Evolutionary conservation across 2,113 vertebrate genomes (phyloP).

Genomic region (Raphicerus campestris): DNA sequence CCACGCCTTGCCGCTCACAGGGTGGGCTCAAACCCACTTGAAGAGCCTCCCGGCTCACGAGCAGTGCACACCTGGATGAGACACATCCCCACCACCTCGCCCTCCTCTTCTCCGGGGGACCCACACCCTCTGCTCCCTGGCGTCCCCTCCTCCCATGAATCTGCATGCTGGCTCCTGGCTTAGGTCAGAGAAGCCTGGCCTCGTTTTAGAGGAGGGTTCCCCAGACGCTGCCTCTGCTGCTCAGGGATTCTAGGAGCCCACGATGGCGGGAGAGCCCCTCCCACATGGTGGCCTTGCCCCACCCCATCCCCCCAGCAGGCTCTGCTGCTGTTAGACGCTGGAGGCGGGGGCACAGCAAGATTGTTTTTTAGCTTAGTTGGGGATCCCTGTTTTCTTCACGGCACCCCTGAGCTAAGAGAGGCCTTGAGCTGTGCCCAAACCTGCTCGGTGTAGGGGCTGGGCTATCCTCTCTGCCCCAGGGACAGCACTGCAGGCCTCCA

Average conservation of each 20-base stretch:
- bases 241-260: not conserved
- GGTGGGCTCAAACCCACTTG: not conserved
- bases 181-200: not conserved
- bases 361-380: rapidly evolving
- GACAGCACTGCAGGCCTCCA: not conserved
- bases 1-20: not conserved
- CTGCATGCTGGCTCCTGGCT: no score
- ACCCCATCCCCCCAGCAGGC: not conserved
- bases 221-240: not conserved
- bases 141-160: not conserved
- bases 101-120: not conserved
- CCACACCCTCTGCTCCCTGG: not conserved
- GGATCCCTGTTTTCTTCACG: not conserved
- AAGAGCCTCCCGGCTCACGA: not conserved
- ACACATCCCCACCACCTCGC: not conserved
- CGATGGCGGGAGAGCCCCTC: rapidly evolving
- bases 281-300: rapidly evolving
- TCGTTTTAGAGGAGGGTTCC: not conserved
- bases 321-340: not conserved
- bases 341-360: not conserved
- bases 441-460: not conserved
- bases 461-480: no score
- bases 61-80: not conserved
- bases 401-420: rapidly evolving
- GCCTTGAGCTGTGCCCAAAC: not conserved